These are phyloP conservation scores for Rhabdomys dilectus DNA, from an alignment of 2,113 vertebrate genomes.

Conservation along the genomic window DNA sequence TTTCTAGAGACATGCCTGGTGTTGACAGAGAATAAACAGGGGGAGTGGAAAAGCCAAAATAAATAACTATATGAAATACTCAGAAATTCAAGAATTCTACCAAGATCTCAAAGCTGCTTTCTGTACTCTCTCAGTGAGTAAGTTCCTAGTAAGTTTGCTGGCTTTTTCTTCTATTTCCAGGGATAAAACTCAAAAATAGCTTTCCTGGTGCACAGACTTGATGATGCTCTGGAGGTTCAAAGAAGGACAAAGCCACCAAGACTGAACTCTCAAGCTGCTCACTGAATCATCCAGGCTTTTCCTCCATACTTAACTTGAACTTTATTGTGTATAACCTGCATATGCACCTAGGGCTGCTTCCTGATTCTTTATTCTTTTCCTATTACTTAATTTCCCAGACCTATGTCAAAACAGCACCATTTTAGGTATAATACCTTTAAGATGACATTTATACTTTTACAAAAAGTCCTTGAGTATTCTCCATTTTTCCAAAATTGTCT, in stretches of 20 bases:
- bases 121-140: not conserved
- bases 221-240: not conserved
- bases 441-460: not conserved
- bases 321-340: not conserved
- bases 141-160: not conserved
- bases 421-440: not conserved
- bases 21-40: not conserved
- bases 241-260: not conserved
- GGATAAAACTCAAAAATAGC: not conserved
- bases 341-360: not conserved
- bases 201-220: not conserved
- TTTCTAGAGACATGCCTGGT: not conserved
- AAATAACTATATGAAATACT: not conserved
- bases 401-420: not conserved
- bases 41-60: not conserved
- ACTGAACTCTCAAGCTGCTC: not conserved
- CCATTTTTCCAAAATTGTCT: not conserved
- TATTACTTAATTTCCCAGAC: not conserved
- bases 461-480: not conserved
- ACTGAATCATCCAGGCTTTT: not conserved
- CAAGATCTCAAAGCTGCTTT: not conserved
- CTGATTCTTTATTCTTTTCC: not conserved
- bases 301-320: not conserved
- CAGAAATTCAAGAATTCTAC: not conserved
- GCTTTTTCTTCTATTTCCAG: not conserved